Evolutionary conservation across 2,797 vertebrate genomes (phyloP).

Genomic region (Bradypodion ventrale): DNA sequence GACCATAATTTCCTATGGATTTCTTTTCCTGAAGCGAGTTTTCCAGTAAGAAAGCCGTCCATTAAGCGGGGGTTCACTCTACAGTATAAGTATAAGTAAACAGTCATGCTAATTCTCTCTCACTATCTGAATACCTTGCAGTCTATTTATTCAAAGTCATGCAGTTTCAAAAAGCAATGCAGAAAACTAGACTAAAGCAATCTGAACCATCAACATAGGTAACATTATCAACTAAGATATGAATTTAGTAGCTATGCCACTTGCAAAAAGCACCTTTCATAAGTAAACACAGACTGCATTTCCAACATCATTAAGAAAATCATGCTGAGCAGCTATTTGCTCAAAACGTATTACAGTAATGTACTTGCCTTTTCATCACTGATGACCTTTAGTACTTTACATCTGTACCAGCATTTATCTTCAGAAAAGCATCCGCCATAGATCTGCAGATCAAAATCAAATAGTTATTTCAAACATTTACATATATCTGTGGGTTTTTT

Average conservation of each 20-base stretch:
- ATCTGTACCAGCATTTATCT: conserved; percentile 84
- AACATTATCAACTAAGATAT: background rate
- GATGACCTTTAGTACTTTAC: conserved; percentile 74
- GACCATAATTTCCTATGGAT: no score
- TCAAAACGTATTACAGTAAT: conserved; percentile 16
- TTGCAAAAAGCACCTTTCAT: background rate
- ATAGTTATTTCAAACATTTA: background rate
- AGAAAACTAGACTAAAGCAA: background rate
- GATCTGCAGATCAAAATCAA: conserved; percentile 70
- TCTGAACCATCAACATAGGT: background rate
- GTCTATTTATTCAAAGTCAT: background rate
- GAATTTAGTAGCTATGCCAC: background rate
- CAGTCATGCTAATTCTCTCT: no score
- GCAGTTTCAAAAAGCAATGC: background rate
- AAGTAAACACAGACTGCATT: background rate
- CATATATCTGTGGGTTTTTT: background rate
- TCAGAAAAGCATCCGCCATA: conserved; percentile 82
- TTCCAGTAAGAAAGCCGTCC: no score
- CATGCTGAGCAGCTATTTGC: background rate
- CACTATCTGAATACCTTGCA: background rate
- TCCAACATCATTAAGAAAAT: background rate
- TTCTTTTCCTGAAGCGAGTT: no score
- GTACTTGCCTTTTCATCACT: conserved; percentile 77
- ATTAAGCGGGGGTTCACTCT: no score
- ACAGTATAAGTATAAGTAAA: no score